Evolutionary conservation across 2,113 vertebrate genomes (phyloP).

Genomic region (Prunella fulvescens): DNA sequence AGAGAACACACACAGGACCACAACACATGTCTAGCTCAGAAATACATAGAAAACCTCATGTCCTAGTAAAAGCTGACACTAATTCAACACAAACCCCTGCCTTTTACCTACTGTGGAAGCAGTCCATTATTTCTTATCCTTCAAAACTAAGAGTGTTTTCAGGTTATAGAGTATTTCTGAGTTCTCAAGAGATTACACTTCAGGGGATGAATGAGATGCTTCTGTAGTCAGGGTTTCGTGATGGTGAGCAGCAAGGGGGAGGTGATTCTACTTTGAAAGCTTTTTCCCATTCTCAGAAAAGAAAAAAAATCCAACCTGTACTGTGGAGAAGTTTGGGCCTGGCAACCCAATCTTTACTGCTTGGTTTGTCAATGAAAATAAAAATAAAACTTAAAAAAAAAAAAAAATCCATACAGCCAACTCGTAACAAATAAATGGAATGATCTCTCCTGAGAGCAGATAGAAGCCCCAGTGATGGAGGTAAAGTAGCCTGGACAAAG

Average conservation of each 20-base stretch:
- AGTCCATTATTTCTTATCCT: slow-evolving; percentile 28
- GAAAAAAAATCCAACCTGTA: background rate
- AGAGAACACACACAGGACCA: background rate
- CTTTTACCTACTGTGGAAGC: slow-evolving; percentile 24
- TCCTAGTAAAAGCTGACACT: slow-evolving; percentile 42
- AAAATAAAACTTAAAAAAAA: slow-evolving; percentile 48
- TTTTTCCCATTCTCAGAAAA: slow-evolving; percentile 7
- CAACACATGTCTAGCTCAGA: slow-evolving; percentile 10
- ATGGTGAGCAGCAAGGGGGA: background rate
- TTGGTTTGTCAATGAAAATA: slow-evolving; percentile 61
- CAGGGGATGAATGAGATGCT: slow-evolving; percentile 6
- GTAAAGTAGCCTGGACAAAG: slow-evolving; percentile 38
- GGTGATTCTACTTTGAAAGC: background rate
- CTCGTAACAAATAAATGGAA: slow-evolving; percentile 54
- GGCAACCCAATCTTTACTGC: slow-evolving; percentile 43
- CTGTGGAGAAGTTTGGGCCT: background rate
- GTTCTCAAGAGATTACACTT: slow-evolving; percentile 17
- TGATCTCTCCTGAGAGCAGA: background rate
- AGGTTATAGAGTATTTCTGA: slow-evolving; percentile 15
- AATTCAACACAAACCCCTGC: slow-evolving; percentile 13
- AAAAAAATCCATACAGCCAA: slow-evolving; percentile 57
- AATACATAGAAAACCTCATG: background rate
- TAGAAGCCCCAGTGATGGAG: slow-evolving; percentile 10
- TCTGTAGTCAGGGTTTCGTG: background rate
- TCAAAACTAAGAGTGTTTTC: slow-evolving; percentile 41